Conservation (phyloP, 1,140 invertebrate genomes). For the Trichoplusia ni region DNA sequence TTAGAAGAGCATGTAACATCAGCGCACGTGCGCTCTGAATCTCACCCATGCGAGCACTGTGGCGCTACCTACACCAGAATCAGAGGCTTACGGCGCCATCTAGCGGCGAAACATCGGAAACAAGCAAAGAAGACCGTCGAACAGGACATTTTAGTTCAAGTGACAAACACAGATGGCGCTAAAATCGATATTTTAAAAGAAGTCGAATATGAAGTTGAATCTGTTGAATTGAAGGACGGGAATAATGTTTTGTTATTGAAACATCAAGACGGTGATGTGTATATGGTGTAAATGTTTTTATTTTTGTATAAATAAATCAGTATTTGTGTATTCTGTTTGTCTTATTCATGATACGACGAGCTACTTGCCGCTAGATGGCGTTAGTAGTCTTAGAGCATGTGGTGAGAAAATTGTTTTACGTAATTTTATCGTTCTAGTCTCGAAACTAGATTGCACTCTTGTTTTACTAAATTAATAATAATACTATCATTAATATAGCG, state of each 20-base stretch:
- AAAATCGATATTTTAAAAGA: slow-evolving; percentile 10
- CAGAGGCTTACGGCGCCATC: slow-evolving; percentile 47
- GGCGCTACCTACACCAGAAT: slow-evolving; percentile 54
- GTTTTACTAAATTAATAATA: too few species aligned
- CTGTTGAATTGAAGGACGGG: slow-evolving; percentile 20
- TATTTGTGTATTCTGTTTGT: too few species aligned
- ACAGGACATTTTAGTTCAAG: slow-evolving; percentile 12
- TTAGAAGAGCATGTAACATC: slow-evolving; percentile 65
- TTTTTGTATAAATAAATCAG: too few species aligned
- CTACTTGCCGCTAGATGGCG: too few species aligned
- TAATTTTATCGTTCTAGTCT: too few species aligned
- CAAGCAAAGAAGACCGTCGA: slow-evolving; percentile 8
- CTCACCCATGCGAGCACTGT: slow-evolving; percentile 55
- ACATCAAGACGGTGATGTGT: slow-evolving; percentile 27
- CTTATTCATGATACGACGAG: too few species aligned
- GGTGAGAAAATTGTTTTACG: too few species aligned
- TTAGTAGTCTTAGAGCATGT: too few species aligned
- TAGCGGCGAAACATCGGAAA: slow-evolving; percentile 51
- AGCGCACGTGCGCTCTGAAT: slow-evolving; percentile 52
- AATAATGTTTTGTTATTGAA: slow-evolving; percentile 22
- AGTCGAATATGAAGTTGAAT: slow-evolving; percentile 5
- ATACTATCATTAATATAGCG: too few species aligned
- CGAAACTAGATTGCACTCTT: too few species aligned
- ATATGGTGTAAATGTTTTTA: slow-evolving; percentile 17
- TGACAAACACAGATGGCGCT: slow-evolving; percentile 2